Evolutionary conservation across 2,113 vertebrate species (phyloP).

Genomic region (Asarcornis scutulata): DNA sequence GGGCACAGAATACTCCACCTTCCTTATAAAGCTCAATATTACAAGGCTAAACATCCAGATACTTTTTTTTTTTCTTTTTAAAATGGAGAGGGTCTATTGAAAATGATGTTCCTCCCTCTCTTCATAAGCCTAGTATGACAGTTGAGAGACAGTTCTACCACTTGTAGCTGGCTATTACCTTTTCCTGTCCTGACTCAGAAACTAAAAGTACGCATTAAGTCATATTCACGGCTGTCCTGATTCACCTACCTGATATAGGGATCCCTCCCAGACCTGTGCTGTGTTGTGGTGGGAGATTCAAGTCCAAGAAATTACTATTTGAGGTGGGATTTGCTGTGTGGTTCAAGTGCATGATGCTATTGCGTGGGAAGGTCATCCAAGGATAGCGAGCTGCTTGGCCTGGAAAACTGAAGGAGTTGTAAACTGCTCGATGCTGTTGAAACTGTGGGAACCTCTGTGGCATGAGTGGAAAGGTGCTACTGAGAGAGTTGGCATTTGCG

Average conservation of each 20-base stretch:
- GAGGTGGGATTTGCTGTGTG: conserved; percentile 93
- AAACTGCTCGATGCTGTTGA: conserved; percentile 96
- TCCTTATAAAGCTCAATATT: conserved; percentile 86
- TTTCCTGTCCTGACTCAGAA: conserved; percentile 42
- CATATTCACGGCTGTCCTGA: conserved; percentile 16
- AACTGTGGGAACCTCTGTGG: conserved; percentile 91
- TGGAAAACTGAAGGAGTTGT: conserved; percentile 96
- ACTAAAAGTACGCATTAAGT: conserved; percentile 56
- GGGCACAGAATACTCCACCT: conserved; percentile 82
- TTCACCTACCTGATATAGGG: conserved; percentile 94
- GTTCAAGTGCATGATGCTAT: conserved; percentile 96
- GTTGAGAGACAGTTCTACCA: neutral
- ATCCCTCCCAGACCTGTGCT: conserved; percentile 98
- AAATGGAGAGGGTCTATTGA: neutral
- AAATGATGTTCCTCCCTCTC: neutral
- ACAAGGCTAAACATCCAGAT: conserved; percentile 77
- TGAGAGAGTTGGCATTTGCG: conserved; percentile 86
- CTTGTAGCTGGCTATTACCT: conserved; percentile 22
- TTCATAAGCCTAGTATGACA: neutral
- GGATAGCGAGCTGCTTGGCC: conserved; percentile 91
- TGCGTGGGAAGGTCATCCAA: conserved; percentile 93
- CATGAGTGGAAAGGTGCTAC: conserved; percentile 89
- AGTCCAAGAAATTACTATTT: conserved; percentile 98
- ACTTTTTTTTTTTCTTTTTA: neutral
- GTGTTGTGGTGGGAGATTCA: conserved; percentile 94